phyloP scores from a whole-genome alignment of 2,888 invertebrate genomes.

The Drosophila leonis region DNA sequence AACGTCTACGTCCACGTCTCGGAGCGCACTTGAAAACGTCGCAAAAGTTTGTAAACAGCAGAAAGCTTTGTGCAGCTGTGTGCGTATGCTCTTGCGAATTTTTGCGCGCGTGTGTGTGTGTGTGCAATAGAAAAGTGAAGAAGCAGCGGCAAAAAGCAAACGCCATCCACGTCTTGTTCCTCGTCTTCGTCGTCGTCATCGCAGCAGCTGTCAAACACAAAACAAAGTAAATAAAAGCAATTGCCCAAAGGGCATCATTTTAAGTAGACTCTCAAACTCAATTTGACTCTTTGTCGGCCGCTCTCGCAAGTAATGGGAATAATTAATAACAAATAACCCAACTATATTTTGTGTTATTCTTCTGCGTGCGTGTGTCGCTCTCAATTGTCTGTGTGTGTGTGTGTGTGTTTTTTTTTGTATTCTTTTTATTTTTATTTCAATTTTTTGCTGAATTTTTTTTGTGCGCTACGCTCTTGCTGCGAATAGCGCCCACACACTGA shows the following conservation, averaged over 20 bases:
- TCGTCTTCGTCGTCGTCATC: conserved; percentile 4
- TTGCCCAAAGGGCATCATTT: conserved; percentile 35
- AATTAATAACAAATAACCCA: conserved; percentile 47
- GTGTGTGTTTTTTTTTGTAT: background rate
- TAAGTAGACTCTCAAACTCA: conserved; percentile 7
- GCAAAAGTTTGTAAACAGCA: conserved; percentile 80
- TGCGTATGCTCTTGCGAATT: conserved; percentile 39
- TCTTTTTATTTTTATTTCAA: conserved; percentile 11
- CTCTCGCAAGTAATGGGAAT: conserved; percentile 25
- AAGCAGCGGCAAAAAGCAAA: conserved; percentile 52
- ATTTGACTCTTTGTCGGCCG: conserved; percentile 7
- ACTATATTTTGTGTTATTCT: conserved; percentile 19
- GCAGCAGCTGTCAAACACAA: conserved; percentile 61
- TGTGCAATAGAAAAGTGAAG: conserved; percentile 65
- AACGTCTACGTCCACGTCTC: conserved; percentile 37
- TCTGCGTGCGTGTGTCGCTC: conserved; percentile 30
- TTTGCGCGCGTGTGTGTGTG: conserved; percentile 56
- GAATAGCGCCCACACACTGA: conserved; percentile 48
- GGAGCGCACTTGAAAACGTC: conserved; percentile 80
- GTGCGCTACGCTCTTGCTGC: conserved; percentile 37
- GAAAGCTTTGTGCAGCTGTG: conserved; percentile 61
- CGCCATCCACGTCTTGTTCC: conserved; percentile 31
- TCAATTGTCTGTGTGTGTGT: conserved; percentile 16
- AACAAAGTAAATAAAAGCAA: conserved; percentile 70
- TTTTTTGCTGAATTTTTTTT: conserved; percentile 25